A percentile compares a stretch with the other conserved stretches of the same genome.
Evolutionary conservation across 1,140 invertebrate genomes (phyloP).

Genomic region (Solenopsis fugax): DNA sequence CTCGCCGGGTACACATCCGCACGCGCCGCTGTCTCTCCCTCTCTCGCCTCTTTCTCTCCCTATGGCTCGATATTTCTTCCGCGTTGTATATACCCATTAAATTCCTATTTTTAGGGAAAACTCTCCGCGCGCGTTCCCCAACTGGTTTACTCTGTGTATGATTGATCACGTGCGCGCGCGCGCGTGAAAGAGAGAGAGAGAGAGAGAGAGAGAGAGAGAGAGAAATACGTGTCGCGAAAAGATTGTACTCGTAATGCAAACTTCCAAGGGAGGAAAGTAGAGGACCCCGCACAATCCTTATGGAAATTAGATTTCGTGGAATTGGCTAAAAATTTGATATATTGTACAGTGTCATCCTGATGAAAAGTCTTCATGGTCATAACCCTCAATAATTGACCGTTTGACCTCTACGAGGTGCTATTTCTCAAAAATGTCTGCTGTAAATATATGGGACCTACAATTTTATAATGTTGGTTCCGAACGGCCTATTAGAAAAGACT

Average conservation of each 20-base stretch:
- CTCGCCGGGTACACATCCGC: slow-evolving; percentile 36
- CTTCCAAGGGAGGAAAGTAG: background rate
- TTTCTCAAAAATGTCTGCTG: too few relatives aligned
- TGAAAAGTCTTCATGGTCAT: too few relatives aligned
- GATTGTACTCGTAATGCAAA: background rate
- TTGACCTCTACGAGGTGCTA: too few relatives aligned
- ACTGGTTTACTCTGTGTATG: slow-evolving; percentile 1
- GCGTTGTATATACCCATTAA: slow-evolving; percentile 28
- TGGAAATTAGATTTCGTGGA: too few relatives aligned
- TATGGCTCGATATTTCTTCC: slow-evolving; percentile 27
- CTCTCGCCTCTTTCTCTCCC: background rate
- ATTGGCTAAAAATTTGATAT: too few relatives aligned
- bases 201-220: background rate
- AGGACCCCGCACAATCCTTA: background rate
- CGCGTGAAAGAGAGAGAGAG: background rate
- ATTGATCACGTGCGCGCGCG: slow-evolving; percentile 16
- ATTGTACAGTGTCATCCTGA: too few relatives aligned
- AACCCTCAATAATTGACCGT: too few relatives aligned
- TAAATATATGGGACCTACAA: too few relatives aligned
- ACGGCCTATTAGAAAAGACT: too few relatives aligned
- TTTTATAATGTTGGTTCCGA: too few relatives aligned
- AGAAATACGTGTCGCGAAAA: background rate
- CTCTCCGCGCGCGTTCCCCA: too few relatives aligned
- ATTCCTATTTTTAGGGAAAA: slow-evolving; percentile 31
- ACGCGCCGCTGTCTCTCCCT: background rate